These are phyloP conservation scores for Caenorhabditis plicata DNA, from an alignment of 2,888 invertebrate genomes.

Conservation along the genomic window DNA sequence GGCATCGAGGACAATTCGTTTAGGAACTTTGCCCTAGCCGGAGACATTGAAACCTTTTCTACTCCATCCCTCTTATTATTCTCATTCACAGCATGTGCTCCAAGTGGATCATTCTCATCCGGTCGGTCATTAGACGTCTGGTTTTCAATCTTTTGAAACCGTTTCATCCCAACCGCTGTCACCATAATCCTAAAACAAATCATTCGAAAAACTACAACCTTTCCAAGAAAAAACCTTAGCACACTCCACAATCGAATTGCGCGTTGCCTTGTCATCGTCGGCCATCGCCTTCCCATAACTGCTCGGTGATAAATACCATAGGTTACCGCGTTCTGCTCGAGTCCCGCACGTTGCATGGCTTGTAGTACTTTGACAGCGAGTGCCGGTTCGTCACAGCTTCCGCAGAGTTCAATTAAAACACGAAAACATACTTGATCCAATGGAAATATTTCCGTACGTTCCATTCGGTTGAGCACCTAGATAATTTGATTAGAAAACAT, in stretches of 20 bases:
- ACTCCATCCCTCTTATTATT: conserved; percentile 4
- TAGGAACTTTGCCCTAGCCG: conserved; percentile 58
- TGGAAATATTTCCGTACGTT: conserved; percentile 71
- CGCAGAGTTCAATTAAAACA: conserved; percentile 96
- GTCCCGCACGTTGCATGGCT: conserved; percentile 86
- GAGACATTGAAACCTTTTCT: conserved; percentile 45
- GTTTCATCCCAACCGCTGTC: too few species aligned
- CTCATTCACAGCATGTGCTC: conserved; percentile 12
- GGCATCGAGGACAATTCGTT: conserved; percentile 51
- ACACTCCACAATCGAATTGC: conserved; percentile 51
- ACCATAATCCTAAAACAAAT: background rate
- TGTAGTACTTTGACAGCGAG: conserved; percentile 80
- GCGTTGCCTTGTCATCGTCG: conserved; percentile 36
- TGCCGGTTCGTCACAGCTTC: conserved; percentile 84
- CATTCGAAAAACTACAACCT: background rate
- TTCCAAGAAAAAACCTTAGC: background rate
- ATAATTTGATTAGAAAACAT: conserved; percentile 4
- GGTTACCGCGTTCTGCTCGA: conserved; percentile 95
- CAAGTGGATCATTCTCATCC: conserved; percentile 21
- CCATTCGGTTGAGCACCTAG: conserved; percentile 79
- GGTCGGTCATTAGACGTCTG: too few species aligned
- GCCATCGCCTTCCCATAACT: conserved; percentile 70
- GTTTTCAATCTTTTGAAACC: too few species aligned
- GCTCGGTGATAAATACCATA: conserved; percentile 83
- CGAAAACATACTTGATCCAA: conserved; percentile 80